A percentile compares a stretch with the other conserved stretches of the same genome.
Evolutionary conservation across 1,140 invertebrate genomes (phyloP).

Genomic region (Uloborus diversus): DNA sequence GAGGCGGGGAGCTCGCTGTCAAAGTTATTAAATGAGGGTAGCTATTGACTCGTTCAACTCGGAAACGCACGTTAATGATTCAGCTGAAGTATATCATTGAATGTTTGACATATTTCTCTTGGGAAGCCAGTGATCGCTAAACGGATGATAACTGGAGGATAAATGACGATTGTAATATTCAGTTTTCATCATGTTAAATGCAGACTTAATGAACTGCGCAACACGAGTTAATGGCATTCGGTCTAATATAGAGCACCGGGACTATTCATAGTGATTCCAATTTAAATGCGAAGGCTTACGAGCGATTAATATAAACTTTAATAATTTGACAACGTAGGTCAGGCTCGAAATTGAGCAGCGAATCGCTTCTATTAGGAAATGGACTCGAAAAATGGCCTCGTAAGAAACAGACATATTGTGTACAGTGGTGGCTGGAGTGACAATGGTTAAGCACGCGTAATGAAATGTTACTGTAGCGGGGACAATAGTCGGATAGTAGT

Average conservation of each 20-base stretch:
- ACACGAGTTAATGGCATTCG: conserved; percentile 52
- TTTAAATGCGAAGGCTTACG: conserved; percentile 40
- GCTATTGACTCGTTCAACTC: conserved; percentile 52
- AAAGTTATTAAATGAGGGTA: conserved; percentile 54
- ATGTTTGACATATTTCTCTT: conserved; percentile 57
- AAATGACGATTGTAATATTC: conserved; percentile 56
- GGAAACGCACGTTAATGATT: conserved; percentile 55
- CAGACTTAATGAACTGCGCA: conserved; percentile 53
- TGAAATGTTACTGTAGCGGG: too few relatives aligned
- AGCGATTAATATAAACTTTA: conserved; percentile 54
- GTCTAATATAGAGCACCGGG: conserved; percentile 25
- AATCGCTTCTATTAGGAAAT: neutral
- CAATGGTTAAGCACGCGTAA: too few relatives aligned
- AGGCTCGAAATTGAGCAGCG: neutral
- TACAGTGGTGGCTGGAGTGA: too few relatives aligned
- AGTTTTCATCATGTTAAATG: conserved; percentile 55
- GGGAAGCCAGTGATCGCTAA: conserved; percentile 51
- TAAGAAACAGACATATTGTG: too few relatives aligned
- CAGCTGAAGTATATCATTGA: conserved; percentile 54
- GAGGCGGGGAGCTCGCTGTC: conserved; percentile 52
- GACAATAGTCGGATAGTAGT: too few relatives aligned
- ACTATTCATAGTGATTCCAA: conserved; percentile 46
- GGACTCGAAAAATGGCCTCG: neutral
- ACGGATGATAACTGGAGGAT: conserved; percentile 53
- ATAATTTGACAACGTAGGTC: conserved; percentile 43